Evolutionary conservation across 2,797 vertebrate species (phyloP), one percentile per base, ranked within the genome.

Genomic region (Tiaroga cobitis): DNA sequence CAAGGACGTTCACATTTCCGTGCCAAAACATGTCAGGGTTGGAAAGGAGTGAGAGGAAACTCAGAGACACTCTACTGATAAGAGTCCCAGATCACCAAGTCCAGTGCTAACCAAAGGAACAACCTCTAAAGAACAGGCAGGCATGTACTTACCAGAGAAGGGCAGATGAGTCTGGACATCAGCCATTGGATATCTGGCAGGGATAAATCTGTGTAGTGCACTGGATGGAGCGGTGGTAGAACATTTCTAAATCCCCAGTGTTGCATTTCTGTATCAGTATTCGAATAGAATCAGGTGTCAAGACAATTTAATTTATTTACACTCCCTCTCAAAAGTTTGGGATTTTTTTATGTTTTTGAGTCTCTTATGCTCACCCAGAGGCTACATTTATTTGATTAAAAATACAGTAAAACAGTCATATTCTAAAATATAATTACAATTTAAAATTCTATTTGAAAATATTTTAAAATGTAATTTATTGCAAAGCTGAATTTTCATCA

Each of bases 1-100:
- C 86, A 89, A 89, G 86, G 86, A 87, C 83, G 32, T 82, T 77
- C 49, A 63, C 68, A 79, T 73, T 75, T 72, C 43, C 10, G 13
- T 77, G 83, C 86, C 79, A 87, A 85, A 86, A 76, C 67, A 73
- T 63, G 68, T 78, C 67, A 74, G 77, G 29, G 39, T 49, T 51
- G 49, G 18, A 69, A 54, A 63, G 39, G 73, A 61, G 49, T 65
- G 11, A 69, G 54, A 5, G 2, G 51, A 63, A 76, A n/a, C 37
- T 49, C 41, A 63, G 24, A 73, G 41, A 56, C 10, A 24, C 69
- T 51, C 43, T 29, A 37, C 24, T n/a, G n/a, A 63, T 24, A 39
- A 76, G 2, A 46, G 83, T 73, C 56, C 32, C 59, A 80, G 49
- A 85, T 68, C 29, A 41, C 39, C 51, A 29, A 79, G n/a, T 76